Evolutionary conservation across 2,113 vertebrate genomes (phyloP).

Genomic region (Loxodonta africana): DNA sequence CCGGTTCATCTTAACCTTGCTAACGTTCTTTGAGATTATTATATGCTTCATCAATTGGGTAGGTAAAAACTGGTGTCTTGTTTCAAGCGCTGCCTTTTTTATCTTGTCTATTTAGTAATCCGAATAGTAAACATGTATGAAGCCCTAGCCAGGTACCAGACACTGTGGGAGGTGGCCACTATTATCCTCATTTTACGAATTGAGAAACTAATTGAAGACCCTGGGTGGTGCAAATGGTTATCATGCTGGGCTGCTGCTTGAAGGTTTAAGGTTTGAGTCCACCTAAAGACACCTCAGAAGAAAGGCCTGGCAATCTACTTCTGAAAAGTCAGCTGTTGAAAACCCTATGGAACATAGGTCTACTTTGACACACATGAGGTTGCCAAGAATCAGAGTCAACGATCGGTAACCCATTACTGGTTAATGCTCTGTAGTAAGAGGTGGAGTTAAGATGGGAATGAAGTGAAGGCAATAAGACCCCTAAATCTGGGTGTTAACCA

Average conservation of each 20-base stretch:
- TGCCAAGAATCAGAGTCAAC: too few relatives aligned
- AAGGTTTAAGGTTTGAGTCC: too few relatives aligned
- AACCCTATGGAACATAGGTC: too few relatives aligned
- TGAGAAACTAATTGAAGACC: not conserved
- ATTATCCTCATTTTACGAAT: not conserved
- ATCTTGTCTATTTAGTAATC: not conserved
- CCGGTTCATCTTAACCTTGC: not conserved
- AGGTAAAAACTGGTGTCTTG: not conserved
- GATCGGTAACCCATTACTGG: too few relatives aligned
- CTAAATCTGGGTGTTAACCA: too few relatives aligned
- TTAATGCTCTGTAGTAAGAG: not conserved
- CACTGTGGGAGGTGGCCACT: not conserved
- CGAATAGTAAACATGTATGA: rapidly evolving
- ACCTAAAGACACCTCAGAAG: too few relatives aligned
- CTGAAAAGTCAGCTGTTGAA: too few relatives aligned
- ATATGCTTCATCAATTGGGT: not conserved
- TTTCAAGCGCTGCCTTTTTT: not conserved
- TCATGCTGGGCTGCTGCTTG: too few relatives aligned
- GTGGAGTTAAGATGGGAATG: not conserved
- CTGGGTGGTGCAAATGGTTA: too few relatives aligned
- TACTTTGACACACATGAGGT: too few relatives aligned
- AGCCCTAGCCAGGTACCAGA: not conserved
- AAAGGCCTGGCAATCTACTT: too few relatives aligned
- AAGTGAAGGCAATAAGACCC: rapidly evolving
- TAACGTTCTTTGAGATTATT: not conserved